Base-by-base conservation (phyloP, 2,888 invertebrate species). In the Sphecodes monilicornis region DNA sequence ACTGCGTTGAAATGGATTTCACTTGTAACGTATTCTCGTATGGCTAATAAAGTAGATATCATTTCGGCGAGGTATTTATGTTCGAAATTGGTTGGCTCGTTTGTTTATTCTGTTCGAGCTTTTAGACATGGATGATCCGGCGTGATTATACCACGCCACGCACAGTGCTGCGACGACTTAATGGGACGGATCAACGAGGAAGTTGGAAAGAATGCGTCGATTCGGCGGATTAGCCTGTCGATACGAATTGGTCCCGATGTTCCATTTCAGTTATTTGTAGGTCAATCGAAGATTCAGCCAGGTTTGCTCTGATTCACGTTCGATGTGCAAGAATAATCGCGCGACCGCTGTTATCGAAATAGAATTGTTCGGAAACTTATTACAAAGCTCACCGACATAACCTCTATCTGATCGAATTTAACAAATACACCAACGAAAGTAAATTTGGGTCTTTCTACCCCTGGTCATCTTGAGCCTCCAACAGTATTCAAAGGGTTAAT, bases 191-290 rank as follows among this genome's bases (percentile, higher is more conserved):
- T 43, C 64, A 66, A n/a, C 73, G 16, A 57, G 13, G n/a, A 46
- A 39, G 43, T 76, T 29, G 41, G 75, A 71, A 77, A 71, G 84
- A 75, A 84, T 74, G 50, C 50, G 26, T 39, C 54, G 60, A 68
- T 71, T 50, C 57, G 16, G 11, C 13, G 64, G 26, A 84, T 60
- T 75, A 29, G 1, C 41, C 69, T 29, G 74, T 46, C 76, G 68
- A 84, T 75, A 66, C 77, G 43, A 32, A n/a, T 26, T 32, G 69
- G 10, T 36, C n/a, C 39, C 50, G 29, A 39, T n/a, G 74, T 80
- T 50, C 50, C 64, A 50, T 76, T 77, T 77, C 46, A 77, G 74
- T 71, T 83, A 84, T 84, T 85, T 83, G 70, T 75, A 77, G 80
- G 84, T 84, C 84, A 41, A 77, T 80, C 82, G 82, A 79, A 79